Evolutionary conservation across 2,797 vertebrate genomes (phyloP).

Genomic region (Alectoris magna): DNA sequence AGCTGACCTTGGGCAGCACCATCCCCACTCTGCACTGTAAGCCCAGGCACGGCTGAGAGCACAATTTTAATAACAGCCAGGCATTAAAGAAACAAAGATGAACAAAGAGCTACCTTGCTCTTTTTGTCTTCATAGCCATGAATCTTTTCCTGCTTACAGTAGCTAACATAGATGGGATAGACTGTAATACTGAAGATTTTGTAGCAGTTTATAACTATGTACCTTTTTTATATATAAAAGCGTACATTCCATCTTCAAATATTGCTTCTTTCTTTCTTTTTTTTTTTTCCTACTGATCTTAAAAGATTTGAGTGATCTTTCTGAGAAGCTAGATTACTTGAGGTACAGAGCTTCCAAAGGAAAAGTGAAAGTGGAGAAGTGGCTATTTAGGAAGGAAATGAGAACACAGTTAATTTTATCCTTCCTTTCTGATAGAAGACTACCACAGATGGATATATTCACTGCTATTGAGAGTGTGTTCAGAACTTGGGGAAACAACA

Average conservation of each 20-base stretch:
- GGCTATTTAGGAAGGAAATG: conserved; percentile 12
- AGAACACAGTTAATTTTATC: not conserved
- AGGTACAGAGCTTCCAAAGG: not conserved
- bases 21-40: not conserved
- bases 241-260: not conserved
- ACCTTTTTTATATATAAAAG: not conserved
- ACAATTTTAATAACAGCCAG: not conserved
- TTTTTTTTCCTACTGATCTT: not conserved
- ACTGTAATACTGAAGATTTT: not conserved
- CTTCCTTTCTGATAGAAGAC: not conserved
- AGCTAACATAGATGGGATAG: not conserved
- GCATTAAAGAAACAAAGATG: not conserved
- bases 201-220: not conserved
- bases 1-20: not conserved
- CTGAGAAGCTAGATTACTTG: not conserved
- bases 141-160: not conserved
- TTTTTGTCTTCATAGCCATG: not conserved
- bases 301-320: not conserved
- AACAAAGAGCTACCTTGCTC: not conserved
- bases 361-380: conserved; percentile 4
- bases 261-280: not conserved
- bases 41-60: not conserved
- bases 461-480: not conserved
- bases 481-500: not conserved
- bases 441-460: not conserved